Evolutionary conservation across 1,140 invertebrate species (phyloP).

Genomic region (Aphaenogaster floridana): DNA sequence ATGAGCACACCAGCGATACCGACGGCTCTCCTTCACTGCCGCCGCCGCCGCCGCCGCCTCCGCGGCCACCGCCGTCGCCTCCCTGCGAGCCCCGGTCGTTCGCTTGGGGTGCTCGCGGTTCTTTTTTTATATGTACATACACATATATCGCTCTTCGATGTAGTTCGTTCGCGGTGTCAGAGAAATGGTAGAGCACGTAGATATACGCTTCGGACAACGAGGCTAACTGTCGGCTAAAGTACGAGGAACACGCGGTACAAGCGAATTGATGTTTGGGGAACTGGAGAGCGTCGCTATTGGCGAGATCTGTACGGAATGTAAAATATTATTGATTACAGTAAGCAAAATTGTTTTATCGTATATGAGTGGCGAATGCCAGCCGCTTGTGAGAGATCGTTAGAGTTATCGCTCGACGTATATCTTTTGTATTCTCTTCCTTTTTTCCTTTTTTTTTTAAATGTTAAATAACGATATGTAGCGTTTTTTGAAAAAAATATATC

Average conservation of each 20-base stretch:
- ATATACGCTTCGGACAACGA: conserved; percentile 18
- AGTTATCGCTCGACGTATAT: not conserved
- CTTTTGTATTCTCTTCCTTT: not conserved
- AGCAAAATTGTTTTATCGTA: conserved; percentile 38
- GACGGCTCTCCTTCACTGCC: conserved; percentile 61
- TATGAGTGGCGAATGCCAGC: not conserved
- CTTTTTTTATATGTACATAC: conserved; percentile 56
- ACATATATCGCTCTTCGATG: conserved; percentile 42
- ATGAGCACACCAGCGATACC: conserved; percentile 86
- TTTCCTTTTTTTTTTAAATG: not conserved
- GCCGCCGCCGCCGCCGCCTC: conserved; percentile 71
- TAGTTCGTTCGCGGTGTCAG: conserved; percentile 41
- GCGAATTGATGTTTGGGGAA: not conserved
- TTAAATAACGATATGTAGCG: not conserved
- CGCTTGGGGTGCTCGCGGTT: conserved; percentile 63
- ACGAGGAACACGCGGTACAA: conserved; percentile 6
- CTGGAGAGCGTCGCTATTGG: conserved; percentile 35
- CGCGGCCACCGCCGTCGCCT: conserved; percentile 42
- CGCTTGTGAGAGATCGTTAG: not conserved
- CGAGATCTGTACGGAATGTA: conserved; percentile 40
- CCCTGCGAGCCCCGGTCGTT: conserved; percentile 47
- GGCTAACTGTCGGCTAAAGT: conserved; percentile 31
- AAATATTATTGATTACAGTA: conserved; percentile 51
- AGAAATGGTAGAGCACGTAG: conserved; percentile 34
- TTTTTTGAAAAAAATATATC: not conserved